These are phyloP conservation scores for Ptychochromis oligacanthus DNA, from an alignment of 2,113 vertebrate species.

Conservation along the genomic window DNA sequence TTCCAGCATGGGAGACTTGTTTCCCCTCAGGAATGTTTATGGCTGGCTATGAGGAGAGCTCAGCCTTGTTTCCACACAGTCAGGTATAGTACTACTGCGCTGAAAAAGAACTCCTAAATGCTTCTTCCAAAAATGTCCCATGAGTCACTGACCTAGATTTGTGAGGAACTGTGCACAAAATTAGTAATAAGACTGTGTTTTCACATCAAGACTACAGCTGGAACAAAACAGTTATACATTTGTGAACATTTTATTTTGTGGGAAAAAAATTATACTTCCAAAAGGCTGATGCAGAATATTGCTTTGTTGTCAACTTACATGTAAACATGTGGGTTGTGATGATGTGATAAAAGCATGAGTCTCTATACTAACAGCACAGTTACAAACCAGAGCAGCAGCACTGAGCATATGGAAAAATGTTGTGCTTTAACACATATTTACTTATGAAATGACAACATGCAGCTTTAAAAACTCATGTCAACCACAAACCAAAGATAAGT, in stretches of 20 bases:
- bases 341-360: too few species aligned
- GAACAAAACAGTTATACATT: too few species aligned
- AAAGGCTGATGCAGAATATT: neutral
- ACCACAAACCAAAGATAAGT: too few species aligned
- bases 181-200: neutral
- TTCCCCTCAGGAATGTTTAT: constrained; percentile 45
- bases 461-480: too few species aligned
- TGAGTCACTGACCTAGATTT: constrained; percentile 13
- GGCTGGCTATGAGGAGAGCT: neutral
- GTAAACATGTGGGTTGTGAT: neutral
- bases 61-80: constrained; percentile 14
- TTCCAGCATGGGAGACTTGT: neutral
- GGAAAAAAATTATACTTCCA: neutral
- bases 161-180: neutral
- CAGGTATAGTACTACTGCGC: constrained; percentile 3
- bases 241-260: neutral
- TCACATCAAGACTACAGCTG: too few species aligned
- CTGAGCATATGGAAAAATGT: neutral
- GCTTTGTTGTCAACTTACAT: neutral
- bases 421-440: neutral
- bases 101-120: neutral
- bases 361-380: too few species aligned
- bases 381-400: neutral
- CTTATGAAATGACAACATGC: too few species aligned
- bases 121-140: neutral